Conservation (phyloP, 2,797 vertebrate genomes). For the Mus caroli region DNA sequence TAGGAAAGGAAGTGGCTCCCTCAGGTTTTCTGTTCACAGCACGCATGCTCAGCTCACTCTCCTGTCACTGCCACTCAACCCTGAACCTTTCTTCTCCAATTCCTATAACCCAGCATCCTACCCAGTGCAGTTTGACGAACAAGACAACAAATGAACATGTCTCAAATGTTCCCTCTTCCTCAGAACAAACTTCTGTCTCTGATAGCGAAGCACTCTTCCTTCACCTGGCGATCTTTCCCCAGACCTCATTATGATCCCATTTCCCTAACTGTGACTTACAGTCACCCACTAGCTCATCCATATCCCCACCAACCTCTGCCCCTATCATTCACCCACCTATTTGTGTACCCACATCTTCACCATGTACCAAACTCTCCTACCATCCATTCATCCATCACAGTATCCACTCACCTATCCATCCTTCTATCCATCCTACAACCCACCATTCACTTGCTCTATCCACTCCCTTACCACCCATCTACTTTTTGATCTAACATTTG, state of each 20-base stretch:
- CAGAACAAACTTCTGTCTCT: background rate
- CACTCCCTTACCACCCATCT: background rate
- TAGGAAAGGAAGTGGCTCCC: fast-evolving
- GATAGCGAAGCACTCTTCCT: background rate
- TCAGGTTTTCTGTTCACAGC: fast-evolving
- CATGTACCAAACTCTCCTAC: background rate
- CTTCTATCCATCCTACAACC: background rate
- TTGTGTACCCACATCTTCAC: fast-evolving
- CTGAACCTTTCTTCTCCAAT: background rate
- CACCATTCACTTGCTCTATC: background rate
- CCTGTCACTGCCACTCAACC: background rate
- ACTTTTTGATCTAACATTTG: background rate
- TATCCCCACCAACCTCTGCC: background rate
- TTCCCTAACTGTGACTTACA: background rate
- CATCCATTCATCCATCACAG: no score
- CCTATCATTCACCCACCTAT: fast-evolving
- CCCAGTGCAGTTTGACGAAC: background rate
- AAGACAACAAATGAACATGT: background rate
- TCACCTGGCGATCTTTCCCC: fast-evolving
- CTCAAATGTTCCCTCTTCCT: background rate
- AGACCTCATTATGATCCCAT: background rate
- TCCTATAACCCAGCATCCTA: no score
- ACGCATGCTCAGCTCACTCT: fast-evolving
- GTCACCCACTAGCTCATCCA: background rate
- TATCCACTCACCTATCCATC: no score